Base-by-base conservation (phyloP, 2,888 invertebrate species). In the Meteorus colon region DNA sequence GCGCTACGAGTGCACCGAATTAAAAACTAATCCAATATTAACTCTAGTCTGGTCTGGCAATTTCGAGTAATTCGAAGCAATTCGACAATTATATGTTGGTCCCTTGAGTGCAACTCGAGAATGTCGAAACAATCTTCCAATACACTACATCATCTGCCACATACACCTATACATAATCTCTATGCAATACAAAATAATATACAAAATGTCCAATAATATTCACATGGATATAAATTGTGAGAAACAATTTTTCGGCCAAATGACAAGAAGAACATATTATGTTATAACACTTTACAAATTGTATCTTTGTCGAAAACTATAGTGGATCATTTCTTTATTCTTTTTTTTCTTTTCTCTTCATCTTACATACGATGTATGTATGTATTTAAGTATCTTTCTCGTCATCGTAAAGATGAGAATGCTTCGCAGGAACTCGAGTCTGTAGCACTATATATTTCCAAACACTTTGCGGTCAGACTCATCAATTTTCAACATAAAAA, bases 21-120 rank as follows among this genome's bases (percentile, higher is more conserved):
- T 86, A 87, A 87, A 86, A 87, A 87, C 83, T 85, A 87, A 87
- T 87, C 81, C 83, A 82, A 86, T 83, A 84, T 85, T 82, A 82
- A 80, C 78, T 80, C 74, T 82, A 77, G 79, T 77, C 81, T 76
- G 78, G 79, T 78, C 80, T 80, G 80, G 78, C 79, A 78, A 78
- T 77, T 80, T 37, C n/a, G 37, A 65, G 65, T 37, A 65, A 65
- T 65, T 65, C 65, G 24, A 19, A 76, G 78, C 79, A 74, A 78
- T 74, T 79, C 80, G 78, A 83, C 83, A 84, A 85, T 84, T 83
- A 84, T 83, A 84, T 81, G 72, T 31, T 76, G 41, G 19, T 82
- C 73, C 72, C 74, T 72, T 73, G 65, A 60, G 74, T 71, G 66
- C 74, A 59, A 45, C 45, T 66, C 51, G 65, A 70, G 65, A 67